Evolutionary conservation across 2,888 invertebrate genomes (phyloP).

Genomic region (Athalia circularis): DNA sequence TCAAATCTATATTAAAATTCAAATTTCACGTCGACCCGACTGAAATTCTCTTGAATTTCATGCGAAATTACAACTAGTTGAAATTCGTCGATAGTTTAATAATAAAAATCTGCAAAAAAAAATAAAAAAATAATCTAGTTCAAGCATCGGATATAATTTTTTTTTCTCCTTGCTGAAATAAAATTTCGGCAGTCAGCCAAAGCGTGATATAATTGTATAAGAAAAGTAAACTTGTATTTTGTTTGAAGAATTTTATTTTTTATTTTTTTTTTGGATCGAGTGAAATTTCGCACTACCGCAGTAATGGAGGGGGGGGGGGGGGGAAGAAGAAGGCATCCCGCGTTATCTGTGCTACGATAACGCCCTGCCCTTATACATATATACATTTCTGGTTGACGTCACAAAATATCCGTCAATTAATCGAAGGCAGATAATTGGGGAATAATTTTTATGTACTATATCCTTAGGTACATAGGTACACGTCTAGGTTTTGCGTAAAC

Average conservation of each 20-base stretch:
- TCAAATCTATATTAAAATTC: background rate
- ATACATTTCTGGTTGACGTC: no score
- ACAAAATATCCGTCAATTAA: no score
- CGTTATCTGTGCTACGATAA: no score
- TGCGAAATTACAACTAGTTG: background rate
- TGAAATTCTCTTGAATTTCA: background rate
- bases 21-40: background rate
- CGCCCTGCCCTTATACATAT: no score
- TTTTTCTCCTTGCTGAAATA: slow-evolving; percentile 14
- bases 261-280: background rate
- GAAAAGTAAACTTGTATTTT: background rate
- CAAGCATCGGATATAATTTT: slow-evolving; percentile 24
- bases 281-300: background rate
- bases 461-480: no score
- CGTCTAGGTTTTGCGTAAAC: no score
- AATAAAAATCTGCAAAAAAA: slow-evolving; percentile 1
- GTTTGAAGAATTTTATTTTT: background rate
- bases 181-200: slow-evolving; percentile 35
- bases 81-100: slow-evolving; percentile 33
- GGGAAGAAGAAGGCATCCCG: no score
- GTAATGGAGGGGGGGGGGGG: no score
- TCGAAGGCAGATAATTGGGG: no score
- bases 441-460: no score
- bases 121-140: slow-evolving; percentile 36
- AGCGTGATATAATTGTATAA: background rate